Conservation (phyloP, 2,888 invertebrate genomes). For the Lithophane leautieri region DNA sequence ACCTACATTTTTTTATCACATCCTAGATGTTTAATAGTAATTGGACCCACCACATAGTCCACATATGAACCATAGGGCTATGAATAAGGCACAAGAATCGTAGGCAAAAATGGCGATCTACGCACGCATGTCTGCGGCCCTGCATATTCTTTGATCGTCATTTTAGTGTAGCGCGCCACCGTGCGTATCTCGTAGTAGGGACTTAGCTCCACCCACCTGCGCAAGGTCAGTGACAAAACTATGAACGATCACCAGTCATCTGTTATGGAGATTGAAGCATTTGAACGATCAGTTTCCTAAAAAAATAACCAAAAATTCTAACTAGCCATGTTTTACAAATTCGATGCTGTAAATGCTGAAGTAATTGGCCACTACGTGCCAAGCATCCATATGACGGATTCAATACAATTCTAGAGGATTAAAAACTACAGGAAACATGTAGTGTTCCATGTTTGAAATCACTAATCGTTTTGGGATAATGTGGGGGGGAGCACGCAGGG, state of each 20-base stretch:
- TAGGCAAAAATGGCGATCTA: too few relatives aligned
- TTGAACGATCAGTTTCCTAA: conserved; percentile 36
- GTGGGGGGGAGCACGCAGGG: conserved; percentile 24
- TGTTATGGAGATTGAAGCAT: conserved; percentile 6
- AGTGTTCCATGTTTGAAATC: conserved; percentile 39
- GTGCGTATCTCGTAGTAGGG: too few relatives aligned
- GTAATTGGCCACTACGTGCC: conserved; percentile 61
- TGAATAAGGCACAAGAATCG: too few relatives aligned
- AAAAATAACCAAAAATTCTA: conserved; percentile 37
- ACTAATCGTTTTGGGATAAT: conserved; percentile 36
- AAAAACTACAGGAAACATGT: conserved; percentile 47
- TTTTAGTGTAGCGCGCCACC: too few relatives aligned
- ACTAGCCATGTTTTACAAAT: conserved; percentile 32
- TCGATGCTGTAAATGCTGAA: conserved; percentile 42
- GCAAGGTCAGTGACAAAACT: too few relatives aligned
- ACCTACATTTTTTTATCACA: neutral
- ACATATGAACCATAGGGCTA: neutral
- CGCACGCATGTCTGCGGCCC: too few relatives aligned
- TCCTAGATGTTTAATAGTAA: neutral
- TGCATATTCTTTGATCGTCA: too few relatives aligned
- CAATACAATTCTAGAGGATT: conserved; percentile 18
- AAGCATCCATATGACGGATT: conserved; percentile 20
- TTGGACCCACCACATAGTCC: neutral
- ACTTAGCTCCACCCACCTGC: too few relatives aligned
- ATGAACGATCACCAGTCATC: conserved; percentile 8